These are phyloP conservation scores for Limnephilus auricula DNA, from an alignment of 2,888 invertebrate genomes.

Conservation along the genomic window DNA sequence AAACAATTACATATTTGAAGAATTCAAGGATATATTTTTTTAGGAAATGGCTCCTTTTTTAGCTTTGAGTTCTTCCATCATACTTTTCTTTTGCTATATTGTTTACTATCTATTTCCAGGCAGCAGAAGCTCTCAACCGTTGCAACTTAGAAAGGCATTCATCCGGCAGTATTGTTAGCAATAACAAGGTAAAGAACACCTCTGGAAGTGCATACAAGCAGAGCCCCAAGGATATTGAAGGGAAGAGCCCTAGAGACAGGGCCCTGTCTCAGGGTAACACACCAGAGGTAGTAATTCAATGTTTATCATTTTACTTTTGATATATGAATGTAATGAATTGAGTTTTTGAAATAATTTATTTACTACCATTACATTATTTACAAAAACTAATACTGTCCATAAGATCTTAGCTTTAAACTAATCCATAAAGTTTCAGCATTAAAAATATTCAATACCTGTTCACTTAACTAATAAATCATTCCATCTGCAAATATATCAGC, in stretches of 20 bases:
- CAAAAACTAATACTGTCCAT: not conserved
- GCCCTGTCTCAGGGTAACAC: constrained; percentile 71
- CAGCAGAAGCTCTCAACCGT: constrained; percentile 84
- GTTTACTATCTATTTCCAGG: constrained; percentile 69
- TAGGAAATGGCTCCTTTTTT: no score
- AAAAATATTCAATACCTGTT: not conserved
- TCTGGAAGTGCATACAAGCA: constrained; percentile 68
- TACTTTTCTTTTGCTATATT: not conserved
- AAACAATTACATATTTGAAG: no score
- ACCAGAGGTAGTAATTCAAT: constrained; percentile 74
- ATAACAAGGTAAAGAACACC: constrained; percentile 73
- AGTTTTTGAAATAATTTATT: no score
- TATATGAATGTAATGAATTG: no score
- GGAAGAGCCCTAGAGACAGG: constrained; percentile 70
- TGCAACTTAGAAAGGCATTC: constrained; percentile 78
- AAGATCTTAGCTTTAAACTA: not conserved
- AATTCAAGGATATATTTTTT: no score
- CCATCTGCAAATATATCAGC: not conserved
- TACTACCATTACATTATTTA: not conserved
- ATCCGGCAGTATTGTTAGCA: constrained; percentile 74
- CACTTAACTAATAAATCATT: not conserved
- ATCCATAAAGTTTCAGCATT: not conserved
- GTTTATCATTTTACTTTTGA: constrained; percentile 41
- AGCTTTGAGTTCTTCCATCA: no score
- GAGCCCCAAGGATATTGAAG: constrained; percentile 70